A percentile compares a stretch with the other conserved stretches of the same genome.
These are phyloP conservation scores for Periplaneta americana DNA, from an alignment of 1,140 invertebrate genomes.

Conservation along the genomic window DNA sequence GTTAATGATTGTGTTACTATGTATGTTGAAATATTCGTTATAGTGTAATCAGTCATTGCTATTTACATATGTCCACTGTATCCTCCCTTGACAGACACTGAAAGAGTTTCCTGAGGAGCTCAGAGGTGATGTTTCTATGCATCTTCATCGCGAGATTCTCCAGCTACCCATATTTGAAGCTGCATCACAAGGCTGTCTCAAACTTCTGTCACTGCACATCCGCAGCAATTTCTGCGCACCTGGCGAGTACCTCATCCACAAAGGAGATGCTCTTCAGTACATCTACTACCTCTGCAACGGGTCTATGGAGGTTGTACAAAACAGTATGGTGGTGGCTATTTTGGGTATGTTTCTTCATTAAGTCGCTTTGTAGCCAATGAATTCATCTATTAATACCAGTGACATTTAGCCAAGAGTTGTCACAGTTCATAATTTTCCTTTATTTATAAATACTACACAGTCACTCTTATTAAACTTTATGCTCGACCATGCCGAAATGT, in stretches of 20 bases:
- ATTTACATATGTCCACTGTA: too few species aligned
- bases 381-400: too few species aligned
- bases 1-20: too few species aligned
- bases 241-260: slow-evolving; percentile 94
- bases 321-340: slow-evolving; percentile 97
- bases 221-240: slow-evolving; percentile 92
- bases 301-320: slow-evolving; percentile 97
- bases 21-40: too few species aligned
- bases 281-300: slow-evolving; percentile 97
- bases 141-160: slow-evolving; percentile 90
- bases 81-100: slow-evolving; percentile 66
- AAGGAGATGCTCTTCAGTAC: slow-evolving; percentile 92
- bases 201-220: slow-evolving; percentile 85
- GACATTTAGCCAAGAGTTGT: too few species aligned
- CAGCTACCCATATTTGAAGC: slow-evolving; percentile 90
- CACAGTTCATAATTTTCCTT: too few species aligned
- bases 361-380: too few species aligned
- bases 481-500: too few species aligned
- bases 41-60: too few species aligned
- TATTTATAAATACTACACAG: too few species aligned
- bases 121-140: slow-evolving; percentile 90
- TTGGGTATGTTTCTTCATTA: slow-evolving; percentile 77
- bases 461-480: too few species aligned
- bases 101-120: slow-evolving; percentile 96
- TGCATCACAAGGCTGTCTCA: slow-evolving; percentile 82